Base-by-base conservation (phyloP, 1,140 invertebrate genomes). In the Temnothorax curvispinosus region DNA sequence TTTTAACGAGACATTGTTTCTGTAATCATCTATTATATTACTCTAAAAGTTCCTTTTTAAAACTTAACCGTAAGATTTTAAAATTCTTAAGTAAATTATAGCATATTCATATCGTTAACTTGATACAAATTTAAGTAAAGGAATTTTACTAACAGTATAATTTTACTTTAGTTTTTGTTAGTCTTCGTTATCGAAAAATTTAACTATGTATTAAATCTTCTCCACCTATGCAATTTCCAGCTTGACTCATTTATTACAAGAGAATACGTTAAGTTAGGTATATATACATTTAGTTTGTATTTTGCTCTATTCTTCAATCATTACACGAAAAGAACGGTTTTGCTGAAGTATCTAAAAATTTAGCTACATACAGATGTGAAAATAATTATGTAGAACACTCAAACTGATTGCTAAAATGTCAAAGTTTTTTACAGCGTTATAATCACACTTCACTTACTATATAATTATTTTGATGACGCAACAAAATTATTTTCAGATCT, bases 1-100 rank as follows among this genome's bases (percentile, higher is more conserved):
- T 62, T 74, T 74, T 60, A 74, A 84, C 41, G 50, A 71, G 50
- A 84, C n/a, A 74, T 60, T 82, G 67, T 69, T 27, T 56, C 15
- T 6, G 27, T n/a, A 13, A 21, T 75, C n/a, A 21, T 75, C n/a
- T 58, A 5, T 58, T 15, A 9, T 15, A 35, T 44, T 41, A 13
- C 11, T 8, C 11, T 8, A 4, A 67, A 65, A 21, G 64, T n/a
- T 44, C 13, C 4, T 13, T 1, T 15, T 27, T 44, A n/a, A 72
- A 72, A 72, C 69, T 27, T n/a, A 72, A 27, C 0, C 27, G 27
- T 27, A 27, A 72, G n/a, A n/a, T 44, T 27, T 71, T 47, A 0
- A 9, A 13, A 15, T 27, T 6, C 13, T 41, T 47, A 8, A 13
- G 27, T 44, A 77, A 64, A 15, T 50, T 8, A 44, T 21, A 21